Percentiles rank a stretch among this genome's conserved stretches.
phyloP scores from a whole-genome alignment of 2,888 invertebrate species.

The Torymus auratus region DNA sequence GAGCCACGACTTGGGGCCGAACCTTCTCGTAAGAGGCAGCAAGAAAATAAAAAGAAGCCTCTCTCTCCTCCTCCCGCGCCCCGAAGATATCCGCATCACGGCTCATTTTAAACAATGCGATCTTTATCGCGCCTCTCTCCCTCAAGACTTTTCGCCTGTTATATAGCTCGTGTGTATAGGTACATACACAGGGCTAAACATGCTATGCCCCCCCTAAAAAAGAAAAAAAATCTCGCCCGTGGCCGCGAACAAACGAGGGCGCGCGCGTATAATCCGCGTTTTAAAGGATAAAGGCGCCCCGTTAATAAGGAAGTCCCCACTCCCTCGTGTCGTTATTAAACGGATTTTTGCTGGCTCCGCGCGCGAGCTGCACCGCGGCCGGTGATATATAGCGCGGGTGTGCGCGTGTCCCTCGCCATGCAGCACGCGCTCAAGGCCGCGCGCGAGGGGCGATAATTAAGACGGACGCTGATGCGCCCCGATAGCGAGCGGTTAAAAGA shows the following conservation, averaged over 20 bases:
- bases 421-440: conserved; percentile 11
- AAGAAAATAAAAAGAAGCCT: too few species aligned
- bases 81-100: conserved; percentile 5
- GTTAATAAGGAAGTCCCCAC: conserved; percentile 40
- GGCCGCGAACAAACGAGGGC: conserved; percentile 17
- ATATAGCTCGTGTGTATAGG: not conserved
- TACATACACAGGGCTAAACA: too few species aligned
- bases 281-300: conserved; percentile 38
- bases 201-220: not conserved
- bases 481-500: conserved; percentile 70
- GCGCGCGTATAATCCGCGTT: conserved; percentile 18
- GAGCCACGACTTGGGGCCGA: too few species aligned
- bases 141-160: not conserved
- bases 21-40: too few species aligned
- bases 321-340: conserved; percentile 61
- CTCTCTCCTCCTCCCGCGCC: too few species aligned
- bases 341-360: conserved; percentile 54
- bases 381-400: conserved; percentile 60
- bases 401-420: conserved; percentile 1
- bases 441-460: conserved; percentile 74
- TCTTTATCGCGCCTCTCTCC: conserved; percentile 46
- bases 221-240: not conserved
- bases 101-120: conserved; percentile 49
- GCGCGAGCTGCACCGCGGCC: conserved; percentile 24
- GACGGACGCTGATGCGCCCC: conserved; percentile 74